Percentiles rank a stretch among this genome's conserved stretches.
Evolutionary conservation across 2,797 vertebrate genomes (phyloP).

Genomic region (Eulemur mongoz): DNA sequence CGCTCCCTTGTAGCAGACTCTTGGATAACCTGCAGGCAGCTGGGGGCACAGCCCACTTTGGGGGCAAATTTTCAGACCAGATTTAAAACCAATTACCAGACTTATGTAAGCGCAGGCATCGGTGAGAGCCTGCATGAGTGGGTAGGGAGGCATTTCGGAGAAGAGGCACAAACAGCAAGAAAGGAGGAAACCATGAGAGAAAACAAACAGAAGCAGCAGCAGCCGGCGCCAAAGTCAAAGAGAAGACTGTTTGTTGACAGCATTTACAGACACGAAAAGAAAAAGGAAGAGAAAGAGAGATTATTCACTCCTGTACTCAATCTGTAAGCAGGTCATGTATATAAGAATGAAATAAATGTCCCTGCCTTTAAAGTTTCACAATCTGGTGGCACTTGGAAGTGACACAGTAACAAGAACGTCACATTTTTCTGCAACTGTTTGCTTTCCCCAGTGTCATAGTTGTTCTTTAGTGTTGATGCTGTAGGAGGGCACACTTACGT

Average conservation of each 20-base stretch:
- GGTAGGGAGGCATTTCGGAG: background rate
- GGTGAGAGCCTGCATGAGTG: background rate
- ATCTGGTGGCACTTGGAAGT: background rate
- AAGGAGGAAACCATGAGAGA: background rate
- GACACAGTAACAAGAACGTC: background rate
- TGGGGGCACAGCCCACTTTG: background rate
- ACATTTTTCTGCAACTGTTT: background rate
- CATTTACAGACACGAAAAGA: background rate
- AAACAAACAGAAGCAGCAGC: slow-evolving; percentile 66
- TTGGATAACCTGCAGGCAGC: slow-evolving; percentile 46
- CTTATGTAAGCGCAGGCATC: slow-evolving; percentile 25
- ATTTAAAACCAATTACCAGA: slow-evolving; percentile 44
- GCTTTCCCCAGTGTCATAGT: background rate
- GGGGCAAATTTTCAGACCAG: background rate
- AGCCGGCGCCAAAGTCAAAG: slow-evolving; percentile 3
- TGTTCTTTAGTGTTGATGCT: background rate
- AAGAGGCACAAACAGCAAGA: background rate
- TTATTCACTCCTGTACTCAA: background rate
- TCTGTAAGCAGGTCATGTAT: background rate
- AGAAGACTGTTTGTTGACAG: background rate
- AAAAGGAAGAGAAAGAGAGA: background rate
- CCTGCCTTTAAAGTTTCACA: background rate
- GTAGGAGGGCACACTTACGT: background rate
- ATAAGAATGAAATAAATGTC: background rate
- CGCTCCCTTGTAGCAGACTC: slow-evolving; percentile 29